These are phyloP conservation scores for Chelonus insularis DNA, from an alignment of 1,140 invertebrate genomes.

Conservation along the genomic window DNA sequence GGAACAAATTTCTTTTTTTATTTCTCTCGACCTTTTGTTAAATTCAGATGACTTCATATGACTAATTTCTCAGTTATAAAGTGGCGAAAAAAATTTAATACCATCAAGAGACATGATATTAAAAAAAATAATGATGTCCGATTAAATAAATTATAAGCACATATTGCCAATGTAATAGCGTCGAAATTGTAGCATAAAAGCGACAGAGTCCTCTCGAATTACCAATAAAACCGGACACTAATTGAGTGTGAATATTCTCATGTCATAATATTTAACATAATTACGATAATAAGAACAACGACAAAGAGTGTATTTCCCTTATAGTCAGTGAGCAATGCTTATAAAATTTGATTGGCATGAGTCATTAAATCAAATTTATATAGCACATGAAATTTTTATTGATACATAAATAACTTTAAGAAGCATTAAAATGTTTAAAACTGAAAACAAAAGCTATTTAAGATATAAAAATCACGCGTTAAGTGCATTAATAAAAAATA, in stretches of 20 bases:
- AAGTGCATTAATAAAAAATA: not conserved
- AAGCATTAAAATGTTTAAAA: not conserved
- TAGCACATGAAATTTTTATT: slow-evolving; percentile 5
- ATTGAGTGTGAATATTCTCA: slow-evolving; percentile 45
- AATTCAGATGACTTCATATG: too few species aligned
- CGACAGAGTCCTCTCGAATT: slow-evolving; percentile 26
- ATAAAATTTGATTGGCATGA: slow-evolving; percentile 20
- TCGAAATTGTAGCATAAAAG: slow-evolving; percentile 29
- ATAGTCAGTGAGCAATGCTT: not conserved
- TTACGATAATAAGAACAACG: slow-evolving; percentile 25
- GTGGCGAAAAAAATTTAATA: too few species aligned
- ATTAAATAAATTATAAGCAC: slow-evolving; percentile 2
- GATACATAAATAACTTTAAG: not conserved
- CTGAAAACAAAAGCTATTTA: not conserved
- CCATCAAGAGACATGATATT: too few species aligned
- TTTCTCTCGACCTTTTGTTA: too few species aligned
- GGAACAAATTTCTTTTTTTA: too few species aligned
- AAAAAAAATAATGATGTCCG: not conserved
- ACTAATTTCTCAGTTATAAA: too few species aligned
- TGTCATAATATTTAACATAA: slow-evolving; percentile 37
- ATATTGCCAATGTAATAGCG: not conserved
- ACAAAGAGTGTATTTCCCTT: not conserved
- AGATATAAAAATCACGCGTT: not conserved
- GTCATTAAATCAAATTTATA: slow-evolving; percentile 5
- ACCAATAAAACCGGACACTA: slow-evolving; percentile 47